A percentile compares a stretch with the other conserved stretches of the same genome.
Conservation (phyloP, 2,797 vertebrate species). For the Ceryle rudis region DNA sequence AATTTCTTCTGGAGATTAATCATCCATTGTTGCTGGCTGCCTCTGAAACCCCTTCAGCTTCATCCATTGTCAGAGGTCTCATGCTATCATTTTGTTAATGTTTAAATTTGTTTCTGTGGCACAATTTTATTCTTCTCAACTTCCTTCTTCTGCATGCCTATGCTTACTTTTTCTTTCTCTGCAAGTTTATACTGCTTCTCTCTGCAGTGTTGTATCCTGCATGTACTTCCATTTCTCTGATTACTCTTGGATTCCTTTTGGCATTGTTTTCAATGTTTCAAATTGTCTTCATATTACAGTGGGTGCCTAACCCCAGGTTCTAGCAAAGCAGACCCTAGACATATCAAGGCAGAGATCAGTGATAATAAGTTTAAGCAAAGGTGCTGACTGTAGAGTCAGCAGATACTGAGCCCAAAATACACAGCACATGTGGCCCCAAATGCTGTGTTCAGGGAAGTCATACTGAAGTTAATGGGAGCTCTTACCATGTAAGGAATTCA, state of each 20-base stretch:
- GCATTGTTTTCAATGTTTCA: neutral
- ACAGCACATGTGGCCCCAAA: neutral
- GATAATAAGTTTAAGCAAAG: neutral
- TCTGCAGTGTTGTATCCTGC: neutral
- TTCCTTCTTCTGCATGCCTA: neutral
- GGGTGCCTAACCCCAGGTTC: neutral
- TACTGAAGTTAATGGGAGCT: neutral
- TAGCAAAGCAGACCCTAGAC: neutral
- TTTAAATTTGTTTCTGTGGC: neutral
- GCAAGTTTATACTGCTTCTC: neutral
- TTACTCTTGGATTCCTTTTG: neutral
- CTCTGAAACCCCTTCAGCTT: neutral
- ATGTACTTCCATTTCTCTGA: neutral
- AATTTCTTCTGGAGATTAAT: neutral
- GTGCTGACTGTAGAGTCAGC: rapidly evolving
- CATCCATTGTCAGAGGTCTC: neutral
- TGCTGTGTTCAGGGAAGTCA: neutral
- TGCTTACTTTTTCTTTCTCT: neutral
- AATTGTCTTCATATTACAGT: neutral
- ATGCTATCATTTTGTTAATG: neutral
- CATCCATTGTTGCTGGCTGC: neutral
- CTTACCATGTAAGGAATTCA: neutral
- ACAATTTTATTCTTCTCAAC: neutral
- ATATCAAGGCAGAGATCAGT: neutral
- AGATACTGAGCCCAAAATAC: neutral